Percentiles rank a stretch among this genome's conserved stretches.
Evolutionary conservation across 2,113 vertebrate genomes (phyloP).

Genomic region (Cromileptes altivelis): DNA sequence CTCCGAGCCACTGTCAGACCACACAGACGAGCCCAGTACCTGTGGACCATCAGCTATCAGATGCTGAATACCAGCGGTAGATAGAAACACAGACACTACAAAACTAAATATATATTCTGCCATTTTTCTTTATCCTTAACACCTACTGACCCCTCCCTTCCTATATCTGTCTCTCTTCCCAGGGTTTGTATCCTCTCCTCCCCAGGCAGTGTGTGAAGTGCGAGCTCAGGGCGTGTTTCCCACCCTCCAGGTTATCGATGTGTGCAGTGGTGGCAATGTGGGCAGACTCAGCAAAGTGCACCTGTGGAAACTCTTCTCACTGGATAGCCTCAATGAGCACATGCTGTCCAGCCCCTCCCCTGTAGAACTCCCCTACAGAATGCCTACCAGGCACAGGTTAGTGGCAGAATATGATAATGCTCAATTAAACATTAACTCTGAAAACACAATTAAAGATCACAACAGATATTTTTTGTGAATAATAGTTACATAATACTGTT

Average conservation of each 20-base stretch:
- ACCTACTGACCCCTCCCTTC: neutral
- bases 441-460: neutral
- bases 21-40: constrained; percentile 78
- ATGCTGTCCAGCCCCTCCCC: constrained; percentile 83
- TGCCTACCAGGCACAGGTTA: constrained; percentile 90
- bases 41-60: constrained; percentile 89
- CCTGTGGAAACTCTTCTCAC: constrained; percentile 91
- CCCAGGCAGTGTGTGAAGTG: constrained; percentile 83
- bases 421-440: neutral
- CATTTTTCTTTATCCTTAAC: neutral
- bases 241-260: constrained; percentile 84
- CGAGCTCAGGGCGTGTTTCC: constrained; percentile 87
- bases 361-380: constrained; percentile 84
- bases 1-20: constrained; percentile 82
- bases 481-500: neutral
- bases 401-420: neutral
- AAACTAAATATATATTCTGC: neutral
- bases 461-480: neutral
- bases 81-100: neutral
- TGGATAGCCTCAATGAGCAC: constrained; percentile 89
- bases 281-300: constrained; percentile 84
- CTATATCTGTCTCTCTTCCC: constrained; percentile 23
- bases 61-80: constrained; percentile 78
- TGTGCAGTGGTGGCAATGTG: constrained; percentile 81
- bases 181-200: constrained; percentile 36